These are phyloP conservation scores for Neogale vison DNA, from an alignment of 2,113 vertebrate genomes.

Conservation along the genomic window DNA sequence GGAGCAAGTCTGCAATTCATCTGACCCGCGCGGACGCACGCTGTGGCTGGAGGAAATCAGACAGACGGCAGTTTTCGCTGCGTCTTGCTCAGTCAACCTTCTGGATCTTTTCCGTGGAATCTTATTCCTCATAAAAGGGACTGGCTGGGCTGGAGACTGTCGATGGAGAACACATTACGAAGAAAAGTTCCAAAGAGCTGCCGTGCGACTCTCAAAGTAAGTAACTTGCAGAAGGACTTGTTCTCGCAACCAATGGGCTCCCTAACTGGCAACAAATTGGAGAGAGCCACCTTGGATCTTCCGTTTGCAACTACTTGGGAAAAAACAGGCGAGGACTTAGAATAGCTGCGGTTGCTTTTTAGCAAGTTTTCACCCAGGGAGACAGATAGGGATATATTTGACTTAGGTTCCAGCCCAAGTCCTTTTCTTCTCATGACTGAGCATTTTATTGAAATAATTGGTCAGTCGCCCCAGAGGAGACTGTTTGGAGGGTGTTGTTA, in stretches of 20 bases:
- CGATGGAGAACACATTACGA: background rate
- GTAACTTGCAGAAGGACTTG: background rate
- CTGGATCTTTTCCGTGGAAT: background rate
- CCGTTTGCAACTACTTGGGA: background rate
- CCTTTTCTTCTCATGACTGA: background rate
- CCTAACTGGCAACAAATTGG: background rate
- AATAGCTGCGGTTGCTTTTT: background rate
- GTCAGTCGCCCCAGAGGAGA: background rate
- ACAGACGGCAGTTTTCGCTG: background rate
- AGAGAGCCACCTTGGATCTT: background rate
- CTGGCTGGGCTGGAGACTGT: background rate
- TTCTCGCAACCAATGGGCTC: background rate
- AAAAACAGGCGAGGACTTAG: background rate
- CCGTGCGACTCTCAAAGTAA: rapidly evolving
- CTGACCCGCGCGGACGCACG: rapidly evolving
- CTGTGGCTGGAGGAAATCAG: rapidly evolving
- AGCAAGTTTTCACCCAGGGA: background rate
- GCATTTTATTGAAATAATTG: slow-evolving; percentile 7
- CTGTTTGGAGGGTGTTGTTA: background rate
- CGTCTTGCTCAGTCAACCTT: background rate
- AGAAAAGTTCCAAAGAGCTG: background rate
- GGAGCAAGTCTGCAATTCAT: background rate
- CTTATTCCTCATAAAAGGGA: background rate
- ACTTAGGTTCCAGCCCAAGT: background rate
- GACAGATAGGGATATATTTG: background rate